These are phyloP conservation scores for Monopterus albus DNA, from an alignment of 2,113 vertebrate species.

Conservation along the genomic window DNA sequence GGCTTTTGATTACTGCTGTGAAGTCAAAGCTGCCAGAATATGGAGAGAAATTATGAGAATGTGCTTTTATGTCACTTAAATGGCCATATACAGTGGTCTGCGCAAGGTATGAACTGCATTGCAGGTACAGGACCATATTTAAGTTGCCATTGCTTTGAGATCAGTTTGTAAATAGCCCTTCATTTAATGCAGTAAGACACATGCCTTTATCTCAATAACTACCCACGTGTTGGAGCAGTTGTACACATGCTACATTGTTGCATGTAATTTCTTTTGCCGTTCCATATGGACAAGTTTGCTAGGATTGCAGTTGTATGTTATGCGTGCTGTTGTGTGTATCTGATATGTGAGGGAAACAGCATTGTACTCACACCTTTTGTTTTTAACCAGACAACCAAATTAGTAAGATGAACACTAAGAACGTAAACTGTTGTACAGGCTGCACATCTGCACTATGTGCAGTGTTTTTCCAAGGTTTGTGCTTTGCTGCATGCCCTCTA, in stretches of 20 bases:
- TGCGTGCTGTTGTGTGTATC: not conserved
- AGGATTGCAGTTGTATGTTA: not conserved
- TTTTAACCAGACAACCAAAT: not conserved
- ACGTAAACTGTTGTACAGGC: not conserved
- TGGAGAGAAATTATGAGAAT: not conserved
- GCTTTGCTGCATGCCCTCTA: not conserved
- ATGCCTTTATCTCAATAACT: slow-evolving; percentile 3
- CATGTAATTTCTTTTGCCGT: not conserved
- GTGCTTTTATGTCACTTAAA: slow-evolving; percentile 3
- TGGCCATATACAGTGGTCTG: not conserved
- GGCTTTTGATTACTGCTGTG: slow-evolving; percentile 20
- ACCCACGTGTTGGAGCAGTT: slow-evolving; percentile 12
- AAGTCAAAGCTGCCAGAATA: slow-evolving; percentile 18
- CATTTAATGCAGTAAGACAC: not conserved
- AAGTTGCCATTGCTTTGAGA: slow-evolving; percentile 1
- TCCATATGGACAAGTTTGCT: not conserved
- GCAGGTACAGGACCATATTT: slow-evolving; percentile 6
- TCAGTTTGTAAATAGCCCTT: slow-evolving; percentile 31
- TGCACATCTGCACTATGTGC: not conserved
- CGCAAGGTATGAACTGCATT: no score
- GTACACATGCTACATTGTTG: not conserved
- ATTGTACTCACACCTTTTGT: not conserved
- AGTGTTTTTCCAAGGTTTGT: not conserved
- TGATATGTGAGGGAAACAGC: not conserved
- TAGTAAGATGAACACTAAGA: not conserved